Evolutionary conservation across 1,140 invertebrate genomes (phyloP), one percentile per base, ranked within the genome.

Genomic region (Macrobrachium rosenbergii): DNA sequence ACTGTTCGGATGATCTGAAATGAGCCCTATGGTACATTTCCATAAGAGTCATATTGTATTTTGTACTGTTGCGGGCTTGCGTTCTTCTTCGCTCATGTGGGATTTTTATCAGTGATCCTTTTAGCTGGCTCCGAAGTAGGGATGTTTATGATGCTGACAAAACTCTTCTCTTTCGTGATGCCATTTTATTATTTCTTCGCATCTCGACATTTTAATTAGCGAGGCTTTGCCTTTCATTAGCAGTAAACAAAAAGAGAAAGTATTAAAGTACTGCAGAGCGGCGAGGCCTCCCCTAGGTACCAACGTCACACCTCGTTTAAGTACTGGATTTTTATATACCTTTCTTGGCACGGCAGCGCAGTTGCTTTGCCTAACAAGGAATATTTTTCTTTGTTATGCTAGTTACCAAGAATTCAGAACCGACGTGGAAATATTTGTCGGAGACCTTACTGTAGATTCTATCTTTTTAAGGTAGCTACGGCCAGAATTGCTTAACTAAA

Each of bases 71-170:
- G 7, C n/a, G 0, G 83, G 83, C 37, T 86, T 86, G 45, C n/a
- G 83, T 5, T 77, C 45, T 45, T 79, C 5, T 78, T 79, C 76
- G 16, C 21, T 52, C 63, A 19, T 23, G 83, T 12, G 83, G 76
- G 83, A 86, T 86, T 86, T 86, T 86, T 86, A 86, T 86, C 83
- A 86, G 76, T 86, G 83, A 86, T 86, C 83, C 83, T 86, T 86
- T 86, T 86, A 86, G 83, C 83, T 86, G 76, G 76, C 76, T 79
- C 83, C 83, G 76, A 79, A 86, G 83, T 86, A 75, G 83, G 83
- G 62, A 86, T 86, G 83, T 86, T 86, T 86, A 86, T 86, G 83
- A 86, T 86, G 83, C 83, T 86, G 83, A 86, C 83, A 86, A 86
- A 86, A 86, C 83, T 86, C 83, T 86, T 79, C 83, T 72, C 83